These are phyloP conservation scores for Pogonocherus hispidulus DNA, from an alignment of 2,888 invertebrate species.

Conservation along the genomic window DNA sequence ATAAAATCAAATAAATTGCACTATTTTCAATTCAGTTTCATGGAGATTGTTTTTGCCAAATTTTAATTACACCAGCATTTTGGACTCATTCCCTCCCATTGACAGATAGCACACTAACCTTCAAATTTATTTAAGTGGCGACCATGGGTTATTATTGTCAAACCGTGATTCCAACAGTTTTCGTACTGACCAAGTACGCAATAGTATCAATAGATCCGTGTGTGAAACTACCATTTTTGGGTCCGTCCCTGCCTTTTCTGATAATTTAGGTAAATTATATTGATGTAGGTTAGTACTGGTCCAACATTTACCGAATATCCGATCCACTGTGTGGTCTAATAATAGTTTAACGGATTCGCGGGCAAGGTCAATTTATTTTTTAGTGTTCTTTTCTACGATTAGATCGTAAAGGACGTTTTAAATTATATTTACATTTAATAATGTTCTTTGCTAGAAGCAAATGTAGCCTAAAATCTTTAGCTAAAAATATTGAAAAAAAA, in stretches of 20 bases:
- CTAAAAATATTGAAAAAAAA: too few species aligned
- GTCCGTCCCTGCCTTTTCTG: slow-evolving; percentile 1
- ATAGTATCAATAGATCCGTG: neutral
- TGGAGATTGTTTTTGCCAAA: slow-evolving; percentile 31
- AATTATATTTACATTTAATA: neutral
- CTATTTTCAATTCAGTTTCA: neutral
- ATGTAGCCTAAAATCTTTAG: too few species aligned
- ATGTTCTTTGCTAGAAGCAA: neutral
- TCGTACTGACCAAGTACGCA: neutral
- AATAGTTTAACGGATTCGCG: slow-evolving; percentile 26
- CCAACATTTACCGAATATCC: slow-evolving; percentile 5
- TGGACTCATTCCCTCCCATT: slow-evolving; percentile 23
- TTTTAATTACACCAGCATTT: slow-evolving; percentile 25
- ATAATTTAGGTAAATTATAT: slow-evolving; percentile 12
- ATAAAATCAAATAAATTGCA: too few species aligned
- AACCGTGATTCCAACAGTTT: neutral
- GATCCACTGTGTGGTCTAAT: slow-evolving; percentile 19
- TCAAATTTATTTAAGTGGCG: slow-evolving; percentile 18
- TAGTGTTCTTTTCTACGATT: slow-evolving; percentile 1
- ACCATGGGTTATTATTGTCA: slow-evolving; percentile 18
- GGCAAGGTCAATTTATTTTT: slow-evolving; percentile 24
- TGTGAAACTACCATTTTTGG: slow-evolving; percentile 7
- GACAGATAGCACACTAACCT: slow-evolving; percentile 23
- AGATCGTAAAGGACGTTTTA: slow-evolving; percentile 9
- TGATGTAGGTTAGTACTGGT: slow-evolving; percentile 43